phyloP scores from a whole-genome alignment of 2,888 invertebrate species.

The Meliscaeva auricollis region DNA sequence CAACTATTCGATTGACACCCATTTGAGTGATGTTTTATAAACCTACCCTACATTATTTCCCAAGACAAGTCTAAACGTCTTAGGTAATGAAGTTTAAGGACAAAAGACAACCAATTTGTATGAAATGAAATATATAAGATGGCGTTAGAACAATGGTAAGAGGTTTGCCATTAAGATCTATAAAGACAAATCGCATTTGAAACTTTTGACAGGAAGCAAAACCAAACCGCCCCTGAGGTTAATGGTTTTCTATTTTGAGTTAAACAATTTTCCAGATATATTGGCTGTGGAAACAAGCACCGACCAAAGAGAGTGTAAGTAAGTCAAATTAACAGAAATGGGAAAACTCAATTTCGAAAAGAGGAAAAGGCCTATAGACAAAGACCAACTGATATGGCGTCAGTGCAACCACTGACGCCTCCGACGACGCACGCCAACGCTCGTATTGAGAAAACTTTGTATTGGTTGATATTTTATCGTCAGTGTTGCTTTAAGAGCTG shows the following conservation, averaged over 20 bases:
- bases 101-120: constrained; percentile 23
- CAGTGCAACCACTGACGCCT: too few species aligned
- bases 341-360: not conserved
- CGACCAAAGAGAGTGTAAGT: not conserved
- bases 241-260: constrained; percentile 49
- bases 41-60: constrained; percentile 6
- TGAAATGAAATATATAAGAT: constrained; percentile 38
- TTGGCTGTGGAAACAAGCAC: not conserved
- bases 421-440: not conserved
- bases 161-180: constrained; percentile 54
- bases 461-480: not conserved
- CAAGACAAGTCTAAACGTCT: constrained; percentile 17
- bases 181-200: constrained; percentile 63
- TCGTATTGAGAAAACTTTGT: not conserved
- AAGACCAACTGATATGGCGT: not conserved
- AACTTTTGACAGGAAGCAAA: constrained; percentile 49
- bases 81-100: constrained; percentile 41
- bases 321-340: constrained; percentile 15
- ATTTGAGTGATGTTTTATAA: constrained; percentile 21
- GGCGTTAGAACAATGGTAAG: not conserved
- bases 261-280: constrained; percentile 33
- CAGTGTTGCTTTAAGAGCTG: constrained; percentile 12
- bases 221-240: constrained; percentile 32
- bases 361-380: constrained; percentile 1
- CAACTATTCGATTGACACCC: constrained; percentile 37